These are phyloP conservation scores for Pentalonia nigronervosa DNA, from an alignment of 1,140 invertebrate genomes.

Conservation along the genomic window DNA sequence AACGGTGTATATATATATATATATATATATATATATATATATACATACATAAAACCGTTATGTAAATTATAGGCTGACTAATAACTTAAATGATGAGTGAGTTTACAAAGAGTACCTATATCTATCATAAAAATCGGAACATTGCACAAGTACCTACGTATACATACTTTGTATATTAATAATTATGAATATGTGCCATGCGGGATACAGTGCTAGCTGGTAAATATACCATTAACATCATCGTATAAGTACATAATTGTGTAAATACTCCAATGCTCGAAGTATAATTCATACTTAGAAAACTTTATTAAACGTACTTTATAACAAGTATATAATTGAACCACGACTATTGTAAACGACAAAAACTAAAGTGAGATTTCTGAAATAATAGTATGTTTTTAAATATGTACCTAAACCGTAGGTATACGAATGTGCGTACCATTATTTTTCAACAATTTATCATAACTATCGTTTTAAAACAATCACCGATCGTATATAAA, in stretches of 20 bases:
- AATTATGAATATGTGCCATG: neutral
- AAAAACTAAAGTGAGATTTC: neutral
- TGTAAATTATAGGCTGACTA: constrained; percentile 13
- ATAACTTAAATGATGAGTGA: neutral
- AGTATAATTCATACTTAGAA: neutral
- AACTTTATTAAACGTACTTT: neutral
- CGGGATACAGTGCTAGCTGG: neutral
- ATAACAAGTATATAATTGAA: neutral
- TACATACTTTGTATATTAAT: neutral
- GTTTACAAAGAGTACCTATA: neutral
- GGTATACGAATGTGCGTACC: neutral
- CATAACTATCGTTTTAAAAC: neutral
- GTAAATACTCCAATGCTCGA: neutral
- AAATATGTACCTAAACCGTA: neutral
- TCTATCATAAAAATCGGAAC: neutral
- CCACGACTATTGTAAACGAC: neutral
- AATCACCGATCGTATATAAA: neutral
- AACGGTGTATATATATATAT: too few species aligned
- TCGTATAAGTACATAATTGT: neutral
- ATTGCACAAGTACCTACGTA: neutral
- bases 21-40: neutral
- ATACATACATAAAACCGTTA: neutral
- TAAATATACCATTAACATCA: neutral
- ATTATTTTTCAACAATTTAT: neutral
- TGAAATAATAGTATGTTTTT: neutral